Percentiles rank a stretch among this genome's conserved stretches.
Evolutionary conservation across 53 echinoderm and acorn worm genomes (phyloP).

Genomic region (Echinometra lucunter): DNA sequence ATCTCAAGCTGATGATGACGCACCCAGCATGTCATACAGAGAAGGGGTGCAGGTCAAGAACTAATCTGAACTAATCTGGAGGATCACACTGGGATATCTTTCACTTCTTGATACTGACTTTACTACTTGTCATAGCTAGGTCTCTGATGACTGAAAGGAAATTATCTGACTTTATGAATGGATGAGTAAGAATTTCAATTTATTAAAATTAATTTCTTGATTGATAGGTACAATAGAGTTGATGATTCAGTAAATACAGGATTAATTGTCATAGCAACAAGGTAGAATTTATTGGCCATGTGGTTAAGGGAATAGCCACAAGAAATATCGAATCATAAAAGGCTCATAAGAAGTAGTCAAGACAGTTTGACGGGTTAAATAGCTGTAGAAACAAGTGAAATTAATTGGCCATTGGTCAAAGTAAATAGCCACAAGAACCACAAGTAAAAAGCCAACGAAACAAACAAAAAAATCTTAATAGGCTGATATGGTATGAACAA

Average conservation of each 20-base stretch:
- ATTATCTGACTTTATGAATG: constrained; percentile 6
- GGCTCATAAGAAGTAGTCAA: neutral
- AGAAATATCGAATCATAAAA: neutral
- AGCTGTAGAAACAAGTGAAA: neutral
- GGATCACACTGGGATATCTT: neutral
- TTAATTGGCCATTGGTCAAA: neutral
- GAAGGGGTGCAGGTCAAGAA: neutral
- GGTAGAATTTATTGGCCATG: neutral
- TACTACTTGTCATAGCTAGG: neutral
- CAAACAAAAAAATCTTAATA: neutral
- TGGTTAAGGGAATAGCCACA: neutral
- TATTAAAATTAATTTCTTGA: constrained; percentile 31
- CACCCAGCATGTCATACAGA: neutral
- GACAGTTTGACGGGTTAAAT: neutral
- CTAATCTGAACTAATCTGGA: constrained; percentile 24
- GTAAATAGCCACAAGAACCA: neutral
- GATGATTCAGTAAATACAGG: constrained; percentile 7
- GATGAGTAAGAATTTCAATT: constrained; percentile 20
- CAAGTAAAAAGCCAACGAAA: too few relatives aligned
- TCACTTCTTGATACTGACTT: constrained; percentile 11
- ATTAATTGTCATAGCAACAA: neutral
- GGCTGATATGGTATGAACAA: neutral
- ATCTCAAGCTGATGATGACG: too few relatives aligned
- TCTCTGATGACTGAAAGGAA: neutral
- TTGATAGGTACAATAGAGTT: neutral